These are phyloP conservation scores for Pterocles gutturalis DNA, from an alignment of 2,113 vertebrate species.

Conservation along the genomic window DNA sequence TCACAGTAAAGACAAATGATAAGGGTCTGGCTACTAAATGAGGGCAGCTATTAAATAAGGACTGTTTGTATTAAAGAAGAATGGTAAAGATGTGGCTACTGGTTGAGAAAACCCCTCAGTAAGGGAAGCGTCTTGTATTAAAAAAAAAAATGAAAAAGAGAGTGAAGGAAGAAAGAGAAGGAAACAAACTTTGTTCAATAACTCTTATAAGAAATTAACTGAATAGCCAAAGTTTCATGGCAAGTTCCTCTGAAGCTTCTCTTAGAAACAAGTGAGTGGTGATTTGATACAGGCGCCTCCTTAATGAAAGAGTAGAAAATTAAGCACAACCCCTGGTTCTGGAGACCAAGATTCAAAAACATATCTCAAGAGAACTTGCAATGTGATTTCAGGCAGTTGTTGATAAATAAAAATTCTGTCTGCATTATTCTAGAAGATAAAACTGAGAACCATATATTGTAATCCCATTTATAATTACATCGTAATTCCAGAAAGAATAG, in stretches of 20 bases:
- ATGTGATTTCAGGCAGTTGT: neutral
- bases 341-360: neutral
- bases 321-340: neutral
- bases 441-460: neutral
- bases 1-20: constrained; percentile 41
- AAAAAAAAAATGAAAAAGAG: accelerated
- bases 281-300: neutral
- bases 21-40: constrained; percentile 62
- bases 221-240: neutral
- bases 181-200: neutral
- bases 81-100: constrained; percentile 40
- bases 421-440: neutral
- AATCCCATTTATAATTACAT: neutral
- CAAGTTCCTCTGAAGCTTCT: neutral
- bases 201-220: neutral
- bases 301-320: neutral
- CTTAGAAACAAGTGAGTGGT: neutral
- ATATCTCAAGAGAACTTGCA: neutral
- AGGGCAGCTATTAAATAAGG: constrained; percentile 58
- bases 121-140: neutral
- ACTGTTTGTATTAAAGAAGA: constrained; percentile 23
- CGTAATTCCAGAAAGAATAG: neutral
- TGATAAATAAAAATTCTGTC: neutral
- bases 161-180: neutral
- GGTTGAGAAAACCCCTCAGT: neutral